Percentiles rank a stretch among this genome's conserved stretches.
These are phyloP conservation scores for Aplysina aerophoba DNA, from an alignment of 37 sponge, comb jelly and placozoan species.

Conservation along the genomic window DNA sequence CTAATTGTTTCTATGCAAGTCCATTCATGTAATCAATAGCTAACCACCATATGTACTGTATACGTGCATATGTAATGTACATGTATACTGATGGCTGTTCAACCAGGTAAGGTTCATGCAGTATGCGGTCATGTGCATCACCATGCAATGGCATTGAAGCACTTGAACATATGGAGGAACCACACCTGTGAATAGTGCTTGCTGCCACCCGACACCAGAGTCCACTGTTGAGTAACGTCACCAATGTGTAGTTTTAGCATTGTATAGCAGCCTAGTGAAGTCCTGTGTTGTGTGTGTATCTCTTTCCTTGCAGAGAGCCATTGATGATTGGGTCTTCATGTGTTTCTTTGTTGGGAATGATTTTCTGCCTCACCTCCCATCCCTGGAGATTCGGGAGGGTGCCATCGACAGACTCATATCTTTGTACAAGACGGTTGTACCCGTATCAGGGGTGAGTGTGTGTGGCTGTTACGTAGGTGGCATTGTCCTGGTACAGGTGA, in stretches of 20 bases:
- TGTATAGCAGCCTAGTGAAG: no score
- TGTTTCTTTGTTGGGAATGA: constrained; percentile 99
- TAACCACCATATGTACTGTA: background rate
- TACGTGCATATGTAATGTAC: background rate
- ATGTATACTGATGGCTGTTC: background rate
- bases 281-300: background rate
- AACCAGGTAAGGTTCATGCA: background rate
- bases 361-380: constrained; percentile 98
- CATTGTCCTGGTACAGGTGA: background rate
- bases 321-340: constrained; percentile 99
- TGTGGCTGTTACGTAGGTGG: background rate
- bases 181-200: no score
- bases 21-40: no score
- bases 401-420: constrained; percentile 94
- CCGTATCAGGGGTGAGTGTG: constrained; percentile 73
- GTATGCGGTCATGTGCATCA: no score
- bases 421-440: constrained; percentile 90
- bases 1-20: no score
- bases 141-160: no score
- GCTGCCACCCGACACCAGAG: no score
- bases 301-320: constrained; percentile 69
- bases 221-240: no score
- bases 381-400: constrained; percentile 96
- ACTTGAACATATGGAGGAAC: no score
- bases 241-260: no score